Evolutionary conservation across 2,797 vertebrate genomes (phyloP).

Genomic region (Poecile montanus): DNA sequence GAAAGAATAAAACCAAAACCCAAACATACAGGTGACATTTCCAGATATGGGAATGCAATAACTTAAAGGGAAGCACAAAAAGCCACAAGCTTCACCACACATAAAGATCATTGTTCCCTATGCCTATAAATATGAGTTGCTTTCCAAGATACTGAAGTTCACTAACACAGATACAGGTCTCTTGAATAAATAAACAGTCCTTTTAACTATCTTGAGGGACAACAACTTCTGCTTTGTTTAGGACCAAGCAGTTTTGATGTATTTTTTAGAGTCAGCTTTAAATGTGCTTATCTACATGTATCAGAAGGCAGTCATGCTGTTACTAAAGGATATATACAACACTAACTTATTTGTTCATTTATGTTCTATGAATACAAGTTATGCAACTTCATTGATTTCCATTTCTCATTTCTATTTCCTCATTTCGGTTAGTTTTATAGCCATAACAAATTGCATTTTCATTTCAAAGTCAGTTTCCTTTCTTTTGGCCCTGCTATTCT

Average conservation of each 20-base stretch:
- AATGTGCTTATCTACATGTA: neutral
- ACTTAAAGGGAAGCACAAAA: neutral
- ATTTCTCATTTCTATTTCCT: neutral
- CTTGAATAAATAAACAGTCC: neutral
- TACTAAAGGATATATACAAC: neutral
- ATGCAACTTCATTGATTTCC: neutral
- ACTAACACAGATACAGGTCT: neutral
- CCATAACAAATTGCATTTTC: slow-evolving; percentile 29
- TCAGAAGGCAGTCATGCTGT: neutral
- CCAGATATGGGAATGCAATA: neutral
- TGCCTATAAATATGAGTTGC: neutral
- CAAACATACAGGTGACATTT: neutral
- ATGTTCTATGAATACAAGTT: neutral
- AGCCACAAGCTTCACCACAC: neutral
- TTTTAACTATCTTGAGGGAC: neutral
- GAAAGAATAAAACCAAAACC: neutral
- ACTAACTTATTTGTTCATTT: neutral
- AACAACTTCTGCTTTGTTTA: neutral
- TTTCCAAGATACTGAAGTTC: neutral
- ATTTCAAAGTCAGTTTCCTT: neutral
- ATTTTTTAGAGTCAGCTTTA: neutral
- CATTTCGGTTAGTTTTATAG: slow-evolving; percentile 20
- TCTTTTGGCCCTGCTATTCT: neutral
- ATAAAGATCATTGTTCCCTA: neutral
- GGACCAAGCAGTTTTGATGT: neutral